phyloP scores from a whole-genome alignment of 2,888 invertebrate genomes.

The Pseudanteris insignis region DNA sequence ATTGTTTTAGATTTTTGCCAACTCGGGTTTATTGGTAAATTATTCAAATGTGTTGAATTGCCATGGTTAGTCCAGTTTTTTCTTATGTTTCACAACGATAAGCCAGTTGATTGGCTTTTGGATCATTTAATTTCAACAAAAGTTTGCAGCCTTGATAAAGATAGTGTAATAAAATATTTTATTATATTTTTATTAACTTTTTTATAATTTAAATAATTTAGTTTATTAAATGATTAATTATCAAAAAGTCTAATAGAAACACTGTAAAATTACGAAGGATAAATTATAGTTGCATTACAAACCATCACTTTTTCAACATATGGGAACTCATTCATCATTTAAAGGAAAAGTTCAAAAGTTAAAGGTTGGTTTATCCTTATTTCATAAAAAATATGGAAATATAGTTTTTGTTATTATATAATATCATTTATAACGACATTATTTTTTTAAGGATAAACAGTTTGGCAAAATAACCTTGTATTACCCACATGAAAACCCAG shows the following conservation, averaged over 20 bases:
- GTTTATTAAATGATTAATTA: background rate
- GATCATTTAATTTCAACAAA: conserved; percentile 89
- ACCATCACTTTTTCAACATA: conserved; percentile 93
- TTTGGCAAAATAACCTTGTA: conserved; percentile 85
- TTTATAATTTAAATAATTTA: too few species aligned
- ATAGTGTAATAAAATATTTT: conserved; percentile 68
- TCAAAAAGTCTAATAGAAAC: conserved; percentile 72
- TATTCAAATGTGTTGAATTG: conserved; percentile 89
- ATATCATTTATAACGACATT: too few species aligned
- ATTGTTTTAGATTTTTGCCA: conserved; percentile 93
- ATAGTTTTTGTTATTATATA: too few species aligned
- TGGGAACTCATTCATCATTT: conserved; percentile 93
- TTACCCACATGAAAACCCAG: conserved; percentile 82
- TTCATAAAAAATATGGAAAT: too few species aligned
- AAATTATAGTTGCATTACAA: conserved; percentile 86
- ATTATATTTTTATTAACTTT: too few species aligned
- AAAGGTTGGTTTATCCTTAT: conserved; percentile 71
- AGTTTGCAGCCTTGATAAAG: conserved; percentile 85
- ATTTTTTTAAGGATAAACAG: conserved; percentile 82
- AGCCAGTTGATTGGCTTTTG: conserved; percentile 96
- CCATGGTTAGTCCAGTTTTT: conserved; percentile 90
- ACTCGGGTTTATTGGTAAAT: conserved; percentile 89
- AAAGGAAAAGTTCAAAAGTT: conserved; percentile 94
- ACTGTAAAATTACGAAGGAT: conserved; percentile 80
- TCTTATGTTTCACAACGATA: conserved; percentile 93